phyloP scores from a whole-genome alignment of 2,113 vertebrate species.

The Sula dactylatra region DNA sequence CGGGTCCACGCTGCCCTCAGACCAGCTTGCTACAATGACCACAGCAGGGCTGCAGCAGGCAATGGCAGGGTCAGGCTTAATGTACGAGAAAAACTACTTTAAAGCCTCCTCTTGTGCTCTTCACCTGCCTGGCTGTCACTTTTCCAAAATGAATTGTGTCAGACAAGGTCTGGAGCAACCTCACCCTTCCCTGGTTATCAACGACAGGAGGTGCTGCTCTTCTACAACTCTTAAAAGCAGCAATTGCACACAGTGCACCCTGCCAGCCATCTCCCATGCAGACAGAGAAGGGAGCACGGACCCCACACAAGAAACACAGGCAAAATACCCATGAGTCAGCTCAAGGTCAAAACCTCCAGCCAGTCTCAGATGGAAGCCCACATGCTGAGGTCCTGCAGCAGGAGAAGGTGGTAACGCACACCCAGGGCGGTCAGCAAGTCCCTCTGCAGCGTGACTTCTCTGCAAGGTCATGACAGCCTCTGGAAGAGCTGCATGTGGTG shows the following conservation, averaged over 20 bases:
- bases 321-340: neutral
- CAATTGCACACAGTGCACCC: neutral
- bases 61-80: neutral
- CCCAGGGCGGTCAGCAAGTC: neutral
- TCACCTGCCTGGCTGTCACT: neutral
- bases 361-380: neutral
- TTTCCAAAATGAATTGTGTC: neutral
- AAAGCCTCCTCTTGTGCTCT: neutral
- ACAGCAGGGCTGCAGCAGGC: neutral
- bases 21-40: neutral
- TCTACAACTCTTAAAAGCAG: neutral
- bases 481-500: neutral
- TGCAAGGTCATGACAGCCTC: neutral
- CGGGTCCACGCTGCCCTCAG: rapidly evolving
- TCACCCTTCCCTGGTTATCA: rapidly evolving
- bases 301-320: rapidly evolving
- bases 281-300: neutral
- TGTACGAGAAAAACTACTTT: rapidly evolving
- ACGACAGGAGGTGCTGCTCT: neutral
- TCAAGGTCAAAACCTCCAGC: neutral
- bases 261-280: neutral
- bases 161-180: neutral
- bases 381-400: neutral
- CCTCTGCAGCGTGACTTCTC: neutral
- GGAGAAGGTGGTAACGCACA: neutral